phyloP scores from a whole-genome alignment of 1,140 invertebrate genomes.

The Diachasmimorpha longicaudata region DNA sequence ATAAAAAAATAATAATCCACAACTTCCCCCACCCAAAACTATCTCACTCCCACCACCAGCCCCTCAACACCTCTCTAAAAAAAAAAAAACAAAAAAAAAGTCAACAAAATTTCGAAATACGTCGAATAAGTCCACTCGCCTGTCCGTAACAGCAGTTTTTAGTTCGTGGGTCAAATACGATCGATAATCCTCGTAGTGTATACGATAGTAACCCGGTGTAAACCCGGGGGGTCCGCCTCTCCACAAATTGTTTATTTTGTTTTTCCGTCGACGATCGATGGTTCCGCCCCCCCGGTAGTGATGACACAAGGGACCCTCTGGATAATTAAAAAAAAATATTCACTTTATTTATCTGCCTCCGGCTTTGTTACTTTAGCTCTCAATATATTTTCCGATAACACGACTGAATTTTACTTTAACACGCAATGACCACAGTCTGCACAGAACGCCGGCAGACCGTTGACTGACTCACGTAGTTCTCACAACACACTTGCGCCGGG shows the following conservation, averaged over 20 bases:
- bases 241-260: conserved; percentile 2
- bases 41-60: not conserved
- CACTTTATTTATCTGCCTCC: too few relatives aligned
- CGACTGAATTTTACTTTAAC: conserved; percentile 1
- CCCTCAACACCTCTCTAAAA: not conserved
- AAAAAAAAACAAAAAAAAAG: not conserved
- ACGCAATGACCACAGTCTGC: conserved; percentile 38
- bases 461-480: conserved; percentile 61
- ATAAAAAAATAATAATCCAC: not conserved
- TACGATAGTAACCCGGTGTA: not conserved
- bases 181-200: conserved; percentile 48
- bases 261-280: not conserved
- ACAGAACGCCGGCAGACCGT: conserved; percentile 57
- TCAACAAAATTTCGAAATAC: not conserved
- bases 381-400: conserved; percentile 17
- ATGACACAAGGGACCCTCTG: too few relatives aligned
- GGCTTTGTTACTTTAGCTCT: too few relatives aligned
- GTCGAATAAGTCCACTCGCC: conserved; percentile 27
- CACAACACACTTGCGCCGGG: conserved; percentile 1
- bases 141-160: conserved; percentile 39
- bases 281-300: too few relatives aligned
- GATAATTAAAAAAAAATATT: too few relatives aligned
- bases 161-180: conserved; percentile 57
- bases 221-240: not conserved
- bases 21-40: not conserved